Base-by-base conservation (phyloP, 2,888 invertebrate species). In the Acronicta leporina region DNA sequence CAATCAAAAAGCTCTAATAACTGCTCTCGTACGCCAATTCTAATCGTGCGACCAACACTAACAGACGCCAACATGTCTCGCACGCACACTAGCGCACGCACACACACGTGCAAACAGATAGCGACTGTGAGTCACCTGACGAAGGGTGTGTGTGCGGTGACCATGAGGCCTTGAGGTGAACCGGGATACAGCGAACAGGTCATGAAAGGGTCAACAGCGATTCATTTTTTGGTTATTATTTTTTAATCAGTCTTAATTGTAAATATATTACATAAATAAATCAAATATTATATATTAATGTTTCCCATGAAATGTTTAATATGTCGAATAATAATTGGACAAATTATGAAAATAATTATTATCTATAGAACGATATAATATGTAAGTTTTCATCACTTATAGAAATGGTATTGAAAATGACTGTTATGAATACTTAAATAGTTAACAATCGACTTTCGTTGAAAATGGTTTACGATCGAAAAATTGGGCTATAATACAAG, bases 121-220 rank as follows among this genome's bases (percentile, higher is more conserved):
- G 83, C 77, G 79, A 82, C 75, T 82, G 85, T 92, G 92, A 92
- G 89, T 93, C 92, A 93, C 92, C 92, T 92, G 92, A 84, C 82
- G 80, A 79, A 86, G 91, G 91, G 91, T 88, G 90, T 82, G 73
- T 83, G 80, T 84, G 71, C 48, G 74, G 83, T 77, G 77, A 73
- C 91, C 86, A 90, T 60, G 53, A 5, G n/a, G 5, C 20, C 1
- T 46, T 72, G 54, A 81, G 81, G 81, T 73, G 79, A 68, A n/a
- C 11, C 2, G 25, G 67, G 77, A 78, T 27, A 63, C 13, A 45
- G 13, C 15, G 51, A 42, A 46, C 0, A 44, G 38, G 53, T 49
- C 8, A 38, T 20, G 14, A 14, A 59, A 13, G 27, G 30, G 42
- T 16, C 33, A 14, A 40, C 2, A 38, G 35, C 14, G 11, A 33